Base-by-base conservation (phyloP, 2,888 invertebrate species). In the Callinectes sapidus region DNA sequence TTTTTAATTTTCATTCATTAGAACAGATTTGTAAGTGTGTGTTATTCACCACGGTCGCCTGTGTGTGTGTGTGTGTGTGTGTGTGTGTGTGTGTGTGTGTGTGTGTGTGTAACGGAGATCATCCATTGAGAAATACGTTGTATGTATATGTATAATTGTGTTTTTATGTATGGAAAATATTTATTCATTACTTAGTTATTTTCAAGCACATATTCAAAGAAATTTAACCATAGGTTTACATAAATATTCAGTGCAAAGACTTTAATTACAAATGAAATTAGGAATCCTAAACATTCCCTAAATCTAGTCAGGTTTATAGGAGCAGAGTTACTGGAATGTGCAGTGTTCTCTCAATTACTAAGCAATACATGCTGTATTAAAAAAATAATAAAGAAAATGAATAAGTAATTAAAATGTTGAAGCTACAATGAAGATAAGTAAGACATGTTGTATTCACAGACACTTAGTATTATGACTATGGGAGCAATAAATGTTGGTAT, bases 31-130 rank as follows among this genome's bases (percentile, higher is more conserved):
- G 55, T 55, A 16, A 14, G 55, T 55, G 55, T 55, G 55, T 55
- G 16, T 16, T n/a, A n/a, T n/a, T n/a, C n/a, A n/a, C n/a, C n/a
- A n/a, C n/a, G n/a, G n/a, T n/a, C n/a, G 81, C n/a, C 28, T 81
- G 85, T 85, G 32, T 85, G 85, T 85, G 85, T 85, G 14, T 85
- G 28, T 85, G 28, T 85, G 28, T 85, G 28, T 85, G 28, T 85
- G 28, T 85, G 28, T 85, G 28, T 85, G 28, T 85, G 18, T 35
- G 86, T 23, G 35, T 61, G 61, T 61, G 61, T 61, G 23, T 61
- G 61, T 61, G 61, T 61, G 61, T 61, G 61, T 61, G 23, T 23
- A 13, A 18, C 16, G 14, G 61, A 23, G 23, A 5, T 23, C 23
- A 18, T 23, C 18, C 18, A 61, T 23, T 61, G 61, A 61, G 3